Percentiles rank a stretch among this genome's conserved stretches.
These are phyloP conservation scores for Dolichopus griseipennis DNA, from an alignment of 2,888 invertebrate species.

Conservation along the genomic window DNA sequence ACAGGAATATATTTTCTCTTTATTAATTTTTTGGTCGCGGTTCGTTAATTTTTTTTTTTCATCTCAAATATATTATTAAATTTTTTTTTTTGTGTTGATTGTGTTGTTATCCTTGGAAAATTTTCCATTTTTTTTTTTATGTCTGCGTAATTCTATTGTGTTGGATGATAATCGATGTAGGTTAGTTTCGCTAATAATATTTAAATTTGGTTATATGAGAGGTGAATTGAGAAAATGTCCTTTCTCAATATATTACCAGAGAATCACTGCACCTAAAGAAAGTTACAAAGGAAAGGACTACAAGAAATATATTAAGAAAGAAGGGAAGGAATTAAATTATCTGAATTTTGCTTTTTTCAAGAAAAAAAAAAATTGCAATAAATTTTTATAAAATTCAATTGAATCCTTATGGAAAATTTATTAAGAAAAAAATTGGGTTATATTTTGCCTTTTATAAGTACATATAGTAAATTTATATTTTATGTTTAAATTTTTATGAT, in stretches of 20 bases:
- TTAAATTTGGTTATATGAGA: not conserved
- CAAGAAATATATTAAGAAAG: too few relatives aligned
- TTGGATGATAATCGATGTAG: not conserved
- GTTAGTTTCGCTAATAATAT: conserved; percentile 6
- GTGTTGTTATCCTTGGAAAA: too few relatives aligned
- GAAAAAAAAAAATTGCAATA: not conserved
- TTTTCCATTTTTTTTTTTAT: too few relatives aligned
- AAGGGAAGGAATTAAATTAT: too few relatives aligned
- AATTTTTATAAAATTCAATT: not conserved
- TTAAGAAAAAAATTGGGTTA: not conserved
- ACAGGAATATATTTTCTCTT: not conserved
- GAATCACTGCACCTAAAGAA: too few relatives aligned
- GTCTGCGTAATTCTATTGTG: not conserved
- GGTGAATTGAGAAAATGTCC: not conserved
- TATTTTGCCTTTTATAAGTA: too few relatives aligned
- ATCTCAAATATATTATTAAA: too few relatives aligned
- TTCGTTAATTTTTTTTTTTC: not conserved
- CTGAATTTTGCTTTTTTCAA: not conserved
- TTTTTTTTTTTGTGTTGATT: too few relatives aligned
- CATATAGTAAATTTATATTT: too few relatives aligned
- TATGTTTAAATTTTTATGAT: too few relatives aligned
- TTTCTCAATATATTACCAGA: too few relatives aligned
- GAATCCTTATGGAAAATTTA: not conserved
- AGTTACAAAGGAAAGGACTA: too few relatives aligned
- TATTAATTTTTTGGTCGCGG: not conserved